These are phyloP conservation scores for Salvelinus namaycush DNA, from an alignment of 2,113 vertebrate species.

Conservation along the genomic window DNA sequence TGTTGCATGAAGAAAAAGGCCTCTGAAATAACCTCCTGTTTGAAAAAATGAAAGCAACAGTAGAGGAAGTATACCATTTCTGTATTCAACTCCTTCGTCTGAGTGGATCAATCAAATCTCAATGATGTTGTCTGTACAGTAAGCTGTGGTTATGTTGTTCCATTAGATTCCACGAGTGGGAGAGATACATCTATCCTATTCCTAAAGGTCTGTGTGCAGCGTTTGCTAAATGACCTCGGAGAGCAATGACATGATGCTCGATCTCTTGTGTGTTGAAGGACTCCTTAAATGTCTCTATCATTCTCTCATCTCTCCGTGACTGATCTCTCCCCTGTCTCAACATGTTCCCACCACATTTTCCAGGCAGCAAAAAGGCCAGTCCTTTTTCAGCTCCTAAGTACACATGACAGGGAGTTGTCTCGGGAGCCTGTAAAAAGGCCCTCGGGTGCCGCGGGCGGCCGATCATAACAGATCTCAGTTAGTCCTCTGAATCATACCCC, in stretches of 20 bases:
- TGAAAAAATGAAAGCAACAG: background rate
- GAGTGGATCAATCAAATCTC: background rate
- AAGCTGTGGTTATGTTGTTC: background rate
- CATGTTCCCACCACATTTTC: conserved; percentile 27
- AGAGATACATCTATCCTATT: background rate
- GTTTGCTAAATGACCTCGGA: conserved; percentile 6
- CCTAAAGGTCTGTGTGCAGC: background rate
- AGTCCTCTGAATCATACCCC: conserved; percentile 49
- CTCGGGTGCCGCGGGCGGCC: conserved; percentile 19
- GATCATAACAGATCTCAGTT: conserved; percentile 52
- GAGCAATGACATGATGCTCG: conserved; percentile 6
- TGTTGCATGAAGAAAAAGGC: too few relatives aligned
- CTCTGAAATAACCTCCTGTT: too few relatives aligned
- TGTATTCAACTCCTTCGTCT: background rate
- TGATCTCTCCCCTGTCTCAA: conserved; percentile 12
- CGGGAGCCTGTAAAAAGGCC: conserved; percentile 35
- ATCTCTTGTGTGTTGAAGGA: conserved; percentile 1
- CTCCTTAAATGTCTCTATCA: conserved; percentile 29
- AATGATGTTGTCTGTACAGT: background rate
- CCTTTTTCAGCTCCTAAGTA: conserved; percentile 27
- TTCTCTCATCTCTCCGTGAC: conserved; percentile 30
- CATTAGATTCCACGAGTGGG: background rate
- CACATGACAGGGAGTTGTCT: conserved; percentile 39
- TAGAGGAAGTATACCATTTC: background rate
- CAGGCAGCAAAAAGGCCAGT: conserved; percentile 28